Percentiles rank a stretch among this genome's conserved stretches.
Evolutionary conservation across 2,888 invertebrate species (phyloP).

Genomic region (Aleiodes leptofemur): DNA sequence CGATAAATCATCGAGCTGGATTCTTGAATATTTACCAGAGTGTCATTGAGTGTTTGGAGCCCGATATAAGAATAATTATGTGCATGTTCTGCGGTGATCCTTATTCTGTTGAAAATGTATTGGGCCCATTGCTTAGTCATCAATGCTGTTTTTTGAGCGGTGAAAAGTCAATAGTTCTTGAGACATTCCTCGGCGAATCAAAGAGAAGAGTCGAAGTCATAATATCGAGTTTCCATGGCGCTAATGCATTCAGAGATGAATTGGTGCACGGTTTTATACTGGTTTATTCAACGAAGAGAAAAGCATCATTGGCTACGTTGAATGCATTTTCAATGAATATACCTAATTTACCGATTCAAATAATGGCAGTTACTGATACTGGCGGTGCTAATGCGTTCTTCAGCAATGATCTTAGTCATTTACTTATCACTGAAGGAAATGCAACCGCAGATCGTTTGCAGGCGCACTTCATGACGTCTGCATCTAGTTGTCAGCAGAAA

Average conservation of each 20-base stretch:
- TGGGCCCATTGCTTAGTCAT: conserved; percentile 91
- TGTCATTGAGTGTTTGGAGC: conserved; percentile 87
- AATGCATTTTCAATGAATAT: conserved; percentile 95
- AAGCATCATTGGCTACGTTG: conserved; percentile 94
- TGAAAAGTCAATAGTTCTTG: conserved; percentile 91
- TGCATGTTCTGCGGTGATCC: conserved; percentile 98
- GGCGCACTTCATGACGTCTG: conserved; percentile 95
- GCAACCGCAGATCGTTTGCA: conserved; percentile 91
- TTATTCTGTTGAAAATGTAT: conserved; percentile 91
- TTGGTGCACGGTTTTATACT: conserved; percentile 96
- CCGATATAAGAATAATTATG: conserved; percentile 93
- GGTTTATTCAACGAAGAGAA: conserved; percentile 95
- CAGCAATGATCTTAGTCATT: conserved; percentile 91
- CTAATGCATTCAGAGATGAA: conserved; percentile 93
- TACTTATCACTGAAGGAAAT: conserved; percentile 94
- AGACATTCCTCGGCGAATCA: conserved; percentile 93
- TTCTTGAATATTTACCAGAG: conserved; percentile 84
- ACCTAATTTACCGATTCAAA: conserved; percentile 94
- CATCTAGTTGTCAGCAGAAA: conserved; percentile 89
- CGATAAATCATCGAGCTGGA: conserved; percentile 87
- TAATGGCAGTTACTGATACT: conserved; percentile 94
- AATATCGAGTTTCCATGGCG: conserved; percentile 95
- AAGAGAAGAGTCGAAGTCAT: conserved; percentile 94
- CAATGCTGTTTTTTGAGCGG: conserved; percentile 91
- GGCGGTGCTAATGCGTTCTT: conserved; percentile 93